A percentile compares a stretch with the other conserved stretches of the same genome.
These are phyloP conservation scores for Nothura maculosa DNA, from an alignment of 2,797 vertebrate genomes.

Conservation along the genomic window DNA sequence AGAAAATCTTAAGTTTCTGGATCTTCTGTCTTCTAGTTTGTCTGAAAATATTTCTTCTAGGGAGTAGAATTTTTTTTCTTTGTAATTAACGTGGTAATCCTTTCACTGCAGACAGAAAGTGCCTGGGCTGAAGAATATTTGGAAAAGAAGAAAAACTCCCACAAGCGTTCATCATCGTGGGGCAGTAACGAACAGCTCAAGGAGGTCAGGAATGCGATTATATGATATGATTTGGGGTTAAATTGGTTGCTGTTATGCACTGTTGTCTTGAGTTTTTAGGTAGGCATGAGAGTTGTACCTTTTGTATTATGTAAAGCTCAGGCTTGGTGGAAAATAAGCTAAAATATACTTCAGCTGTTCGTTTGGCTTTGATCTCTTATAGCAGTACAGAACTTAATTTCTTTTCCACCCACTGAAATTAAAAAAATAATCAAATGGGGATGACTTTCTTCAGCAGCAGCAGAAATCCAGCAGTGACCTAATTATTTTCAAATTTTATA, in stretches of 20 bases:
- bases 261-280: background rate
- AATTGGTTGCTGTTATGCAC: background rate
- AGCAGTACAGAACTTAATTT: background rate
- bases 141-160: slow-evolving; percentile 94
- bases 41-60: background rate
- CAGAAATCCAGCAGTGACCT: background rate
- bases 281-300: background rate
- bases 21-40: background rate
- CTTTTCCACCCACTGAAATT: background rate
- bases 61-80: background rate
- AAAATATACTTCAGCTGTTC: background rate
- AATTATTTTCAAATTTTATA: background rate
- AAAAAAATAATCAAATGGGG: background rate
- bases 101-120: slow-evolving; percentile 91
- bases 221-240: slow-evolving; percentile 10
- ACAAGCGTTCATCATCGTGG: slow-evolving; percentile 98
- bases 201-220: slow-evolving; percentile 86
- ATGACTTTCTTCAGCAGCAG: background rate
- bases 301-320: background rate
- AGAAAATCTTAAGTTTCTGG: background rate
- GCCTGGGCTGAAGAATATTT: slow-evolving; percentile 97
- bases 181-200: slow-evolving; percentile 99
- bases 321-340: background rate
- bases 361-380: background rate
- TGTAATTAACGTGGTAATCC: background rate